Evolutionary conservation across 1,140 invertebrate species (phyloP).

Genomic region (Zaprionus africanus): DNA sequence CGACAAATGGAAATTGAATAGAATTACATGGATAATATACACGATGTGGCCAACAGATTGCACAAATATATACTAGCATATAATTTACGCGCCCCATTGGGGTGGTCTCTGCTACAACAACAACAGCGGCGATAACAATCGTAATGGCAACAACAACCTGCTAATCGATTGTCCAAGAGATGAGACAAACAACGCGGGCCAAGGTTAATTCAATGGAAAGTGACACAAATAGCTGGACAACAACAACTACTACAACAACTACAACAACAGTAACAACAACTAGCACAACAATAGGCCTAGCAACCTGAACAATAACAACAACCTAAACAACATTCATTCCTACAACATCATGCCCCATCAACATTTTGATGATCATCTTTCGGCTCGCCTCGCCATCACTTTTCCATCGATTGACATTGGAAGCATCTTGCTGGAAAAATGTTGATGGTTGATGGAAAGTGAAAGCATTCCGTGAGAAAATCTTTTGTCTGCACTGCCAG

Average conservation of each 20-base stretch:
- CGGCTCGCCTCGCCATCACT: neutral
- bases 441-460: neutral
- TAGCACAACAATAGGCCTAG: neutral
- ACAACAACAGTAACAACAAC: neutral
- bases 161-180: conserved; percentile 37
- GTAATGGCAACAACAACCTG: conserved; percentile 38
- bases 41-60: neutral
- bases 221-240: conserved; percentile 9
- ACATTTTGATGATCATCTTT: neutral
- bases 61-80: neutral
- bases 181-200: conserved; percentile 41
- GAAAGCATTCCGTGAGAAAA: neutral
- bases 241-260: neutral
- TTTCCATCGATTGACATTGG: conserved; percentile 2
- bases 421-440: neutral
- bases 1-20: conserved; percentile 24
- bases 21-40: conserved; percentile 15
- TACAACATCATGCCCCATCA: neutral
- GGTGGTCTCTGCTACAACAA: conserved; percentile 13
- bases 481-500: neutral
- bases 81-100: neutral
- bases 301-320: neutral
- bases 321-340: neutral
- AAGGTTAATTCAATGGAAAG: conserved; percentile 43
- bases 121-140: neutral